Base-by-base conservation (phyloP, 2,113 vertebrate genomes). In the Callipepla californica region DNA sequence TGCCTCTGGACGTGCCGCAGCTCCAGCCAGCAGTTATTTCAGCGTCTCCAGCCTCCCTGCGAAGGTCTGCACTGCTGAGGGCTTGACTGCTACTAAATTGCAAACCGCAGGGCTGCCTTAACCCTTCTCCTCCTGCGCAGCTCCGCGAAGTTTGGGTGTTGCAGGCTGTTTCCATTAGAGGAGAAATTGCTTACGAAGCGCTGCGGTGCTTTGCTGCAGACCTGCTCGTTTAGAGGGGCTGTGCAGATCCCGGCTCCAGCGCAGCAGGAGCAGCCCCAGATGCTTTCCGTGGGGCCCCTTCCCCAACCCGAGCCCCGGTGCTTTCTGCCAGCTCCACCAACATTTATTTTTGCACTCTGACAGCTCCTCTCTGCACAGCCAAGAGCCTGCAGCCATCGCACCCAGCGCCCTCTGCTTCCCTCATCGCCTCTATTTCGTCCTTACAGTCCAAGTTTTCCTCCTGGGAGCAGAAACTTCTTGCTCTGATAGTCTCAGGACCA, bases 11-110 rank as follows among this genome's bases (percentile, higher is more conserved):
- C 68, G 38, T 93, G 93, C 93, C 81, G 73, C 94, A 92, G 95
- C 85, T 93, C 89, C 92, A 89, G 88, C 92, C 88, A 90, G 88
- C 89, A 95, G 94, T 94, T 95, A 91, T 93, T 95, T 74, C 95
- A 94, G 90, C 48, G 83, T 80, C 91, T 95, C 72, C 81, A 92
- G 85, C 85, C 84, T 95, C 94, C 94, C 91, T 63, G 88, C 4
- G 53, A 93, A 95, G 80, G 90, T 73, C 94, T 91, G 61, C 11
- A 74, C 76, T 45, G 53, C 58, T 78, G 68, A 20, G 47, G 61
- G 69, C 36, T 83, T n/a, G 87, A 68, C 91, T 95, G 92, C 92
- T 80, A 55, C 93, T 93, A 70, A 91, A 89, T 66, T 88, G 82
- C 74, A 96, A 97, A 96, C 95, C 66, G 14, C 85, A 89, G 90